Evolutionary conservation across 2,888 invertebrate genomes (phyloP), one percentile per base, ranked within the genome.

Genomic region (Baccha elongata): DNA sequence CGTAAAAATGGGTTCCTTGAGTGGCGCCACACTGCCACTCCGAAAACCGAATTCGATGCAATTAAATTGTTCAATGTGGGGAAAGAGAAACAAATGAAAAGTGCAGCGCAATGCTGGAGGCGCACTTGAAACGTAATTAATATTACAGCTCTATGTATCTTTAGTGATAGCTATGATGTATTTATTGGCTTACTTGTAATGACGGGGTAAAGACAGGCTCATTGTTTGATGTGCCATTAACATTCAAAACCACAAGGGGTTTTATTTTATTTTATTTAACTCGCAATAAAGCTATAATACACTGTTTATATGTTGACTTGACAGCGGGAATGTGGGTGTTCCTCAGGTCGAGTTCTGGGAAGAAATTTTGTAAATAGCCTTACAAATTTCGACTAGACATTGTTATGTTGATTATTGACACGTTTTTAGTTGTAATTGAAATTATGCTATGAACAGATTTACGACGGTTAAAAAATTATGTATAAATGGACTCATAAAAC

Each of bases 121-220:
- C 71, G 44, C 71, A 75, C 81, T 81, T 75, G 81, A 81, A 81
- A 67, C 46, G 44, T 71, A 81, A 81, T 81, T 81, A 81, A 75
- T 75, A 75, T 75, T 81, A 48, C 71, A 35, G 60, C 40, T 58
- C 40, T 58, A 10, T 26, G 37, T 23, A 23, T 15, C 21, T 35
- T 7, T 15, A 11, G 46, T 65, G n/a, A 46, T 23, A 11, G 52
- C 75, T 71, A 65, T 75, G 81, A 75, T 80, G 71, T 75, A 81
- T 75, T 81, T 81, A 81, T 81, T 81, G 71, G 69, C 64, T 58
- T 65, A 37, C 13, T 69, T 55, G 50, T 42, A 23, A 13, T 32
- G 37, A 8, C 3, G 11, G 8, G 40, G 13, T 29, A 69, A 44
- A 74, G 69, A 64, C 50, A 37, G 21, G 60, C 58, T 60, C 60